phyloP scores from a whole-genome alignment of 2,113 vertebrate species.

The Dasyprocta punctata region DNA sequence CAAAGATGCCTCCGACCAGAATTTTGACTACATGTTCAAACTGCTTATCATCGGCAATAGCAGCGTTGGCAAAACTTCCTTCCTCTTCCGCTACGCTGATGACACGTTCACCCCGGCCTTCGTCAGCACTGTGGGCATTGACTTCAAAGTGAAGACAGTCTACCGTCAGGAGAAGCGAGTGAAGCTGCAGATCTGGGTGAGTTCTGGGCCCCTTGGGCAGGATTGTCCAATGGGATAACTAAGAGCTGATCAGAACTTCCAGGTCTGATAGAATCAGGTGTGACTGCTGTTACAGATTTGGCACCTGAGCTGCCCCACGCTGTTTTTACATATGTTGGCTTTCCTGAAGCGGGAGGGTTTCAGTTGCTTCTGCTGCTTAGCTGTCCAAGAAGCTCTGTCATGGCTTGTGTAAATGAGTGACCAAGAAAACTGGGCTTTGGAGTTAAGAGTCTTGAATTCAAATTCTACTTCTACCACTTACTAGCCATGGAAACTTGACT shows the following conservation, averaged over 20 bases:
- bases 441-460: conserved; percentile 32
- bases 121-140: conserved; percentile 98
- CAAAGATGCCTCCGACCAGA: conserved; percentile 97
- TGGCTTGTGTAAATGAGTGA: neutral
- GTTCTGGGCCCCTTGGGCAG: conserved; percentile 71
- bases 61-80: conserved; percentile 98
- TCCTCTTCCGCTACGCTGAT: conserved; percentile 97
- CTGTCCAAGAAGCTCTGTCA: neutral
- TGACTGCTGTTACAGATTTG: neutral
- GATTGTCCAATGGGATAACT: neutral
- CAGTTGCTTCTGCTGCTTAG: neutral
- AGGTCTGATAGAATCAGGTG: neutral
- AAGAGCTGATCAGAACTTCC: neutral
- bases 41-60: conserved; percentile 99
- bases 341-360: neutral
- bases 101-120: conserved; percentile 98
- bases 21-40: conserved; percentile 99
- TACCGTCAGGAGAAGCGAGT: conserved; percentile 98
- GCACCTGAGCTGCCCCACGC: neutral
- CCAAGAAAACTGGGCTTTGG: conserved; percentile 39
- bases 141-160: conserved; percentile 99
- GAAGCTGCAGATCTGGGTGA: conserved; percentile 99
- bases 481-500: neutral
- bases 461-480: conserved; percentile 35
- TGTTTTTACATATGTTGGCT: conserved; percentile 40